Percentiles rank a stretch among this genome's conserved stretches.
phyloP scores from a whole-genome alignment of 2,888 invertebrate species.

The Ennomos quercinarius region DNA sequence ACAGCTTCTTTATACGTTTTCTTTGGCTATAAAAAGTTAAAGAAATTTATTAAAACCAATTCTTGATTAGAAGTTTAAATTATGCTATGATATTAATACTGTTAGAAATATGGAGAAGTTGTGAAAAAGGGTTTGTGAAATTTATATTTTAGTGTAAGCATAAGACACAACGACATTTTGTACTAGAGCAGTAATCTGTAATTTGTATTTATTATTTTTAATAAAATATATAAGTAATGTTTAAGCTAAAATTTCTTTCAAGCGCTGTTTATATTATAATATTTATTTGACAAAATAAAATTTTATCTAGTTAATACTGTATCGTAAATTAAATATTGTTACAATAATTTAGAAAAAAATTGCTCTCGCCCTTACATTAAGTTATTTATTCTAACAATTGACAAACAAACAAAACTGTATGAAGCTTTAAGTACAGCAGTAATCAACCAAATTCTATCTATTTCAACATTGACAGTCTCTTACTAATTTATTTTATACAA shows the following conservation, averaged over 20 bases:
- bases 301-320: conserved; percentile 31
- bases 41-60: too few relatives aligned
- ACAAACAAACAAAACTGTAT: conserved; percentile 62
- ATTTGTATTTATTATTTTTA: conserved; percentile 1
- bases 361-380: conserved; percentile 48
- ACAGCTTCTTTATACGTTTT: conserved; percentile 30
- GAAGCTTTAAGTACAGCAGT: conserved; percentile 73
- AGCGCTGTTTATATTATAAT: conserved; percentile 26
- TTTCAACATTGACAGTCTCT: conserved; percentile 71
- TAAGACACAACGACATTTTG: conserved; percentile 73
- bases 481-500: conserved; percentile 76
- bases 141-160: too few relatives aligned
- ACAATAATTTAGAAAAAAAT: conserved; percentile 39
- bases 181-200: conserved; percentile 65
- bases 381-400: conserved; percentile 62
- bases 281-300: background rate
- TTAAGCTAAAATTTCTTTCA: conserved; percentile 20
- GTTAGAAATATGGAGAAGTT: conserved; percentile 5
- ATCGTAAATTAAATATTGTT: conserved; percentile 13
- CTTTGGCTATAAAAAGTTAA: background rate
- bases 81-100: too few relatives aligned
- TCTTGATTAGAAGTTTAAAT: too few relatives aligned
- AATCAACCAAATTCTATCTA: conserved; percentile 64
- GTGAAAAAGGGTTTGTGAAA: conserved; percentile 21
- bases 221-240: background rate